Base-by-base conservation (phyloP, 2,888 invertebrate species). In the Agrochola litura region DNA sequence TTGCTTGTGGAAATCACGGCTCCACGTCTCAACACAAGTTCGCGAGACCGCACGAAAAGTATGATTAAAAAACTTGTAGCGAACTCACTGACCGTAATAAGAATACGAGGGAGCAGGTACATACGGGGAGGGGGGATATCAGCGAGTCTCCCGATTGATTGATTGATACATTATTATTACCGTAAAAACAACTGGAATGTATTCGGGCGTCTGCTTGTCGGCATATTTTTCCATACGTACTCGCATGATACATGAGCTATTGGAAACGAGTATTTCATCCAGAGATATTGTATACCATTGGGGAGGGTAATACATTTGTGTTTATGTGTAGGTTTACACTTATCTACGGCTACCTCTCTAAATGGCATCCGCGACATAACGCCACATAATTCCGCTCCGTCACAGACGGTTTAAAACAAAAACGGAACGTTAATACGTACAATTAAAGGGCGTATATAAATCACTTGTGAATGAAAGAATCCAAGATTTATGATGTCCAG, bases 51-150 rank as follows among this genome's bases (percentile, higher is more conserved):
- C 90, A 89, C 90, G 85, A 90, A 89, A 92, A 91, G 92, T 92
- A 92, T 92, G 92, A 92, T 92, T 92, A 91, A 92, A 92, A 92
- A 92, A 92, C 92, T 92, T 92, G 89, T 90, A 90, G 81, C 86
- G 79, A 89, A 91, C 89, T 90, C 89, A 87, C 88, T 90, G 91
- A 90, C 91, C 91, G 90, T 89, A 90, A 85, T 84, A 82, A 87
- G 78, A 86, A 85, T 85, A 80, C 77, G 78, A 86, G 88, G 83
- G 83, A 85, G 74, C 84, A 83, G 80, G 83, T 81, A 89, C 79
- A 76, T 76, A 81, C 74, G 68, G 66, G 52, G 54, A 25, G 66
- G 46, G 54, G 19, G 60, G 19, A 54, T 66, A 73, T 61, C 64
- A 63, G n/a, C 60, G 25, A 76, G 71, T 71, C 77, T 74, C 75